Percentiles rank a stretch among this genome's conserved stretches.
phyloP scores from a whole-genome alignment of 2,888 invertebrate genomes.

The Camponotus fellah region DNA sequence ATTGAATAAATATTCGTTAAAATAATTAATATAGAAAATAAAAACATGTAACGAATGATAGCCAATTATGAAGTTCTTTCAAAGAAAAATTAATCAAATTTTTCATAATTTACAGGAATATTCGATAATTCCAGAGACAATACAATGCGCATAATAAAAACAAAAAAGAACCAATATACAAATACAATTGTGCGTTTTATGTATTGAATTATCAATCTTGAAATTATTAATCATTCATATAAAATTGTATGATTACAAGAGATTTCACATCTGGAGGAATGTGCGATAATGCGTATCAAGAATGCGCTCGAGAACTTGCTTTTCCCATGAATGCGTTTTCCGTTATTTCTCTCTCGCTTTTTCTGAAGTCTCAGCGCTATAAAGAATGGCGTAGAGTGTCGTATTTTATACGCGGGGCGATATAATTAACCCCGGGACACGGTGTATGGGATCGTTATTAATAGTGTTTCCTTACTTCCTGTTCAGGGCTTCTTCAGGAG shows the following conservation, averaged over 20 bases:
- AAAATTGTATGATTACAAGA: conserved; percentile 11
- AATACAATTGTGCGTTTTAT: background rate
- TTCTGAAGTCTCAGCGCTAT: conserved; percentile 25
- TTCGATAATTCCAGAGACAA: background rate
- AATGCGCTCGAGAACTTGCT: conserved; percentile 7
- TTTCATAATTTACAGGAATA: background rate
- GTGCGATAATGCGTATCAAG: background rate
- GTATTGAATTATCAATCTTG: background rate
- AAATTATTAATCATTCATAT: background rate
- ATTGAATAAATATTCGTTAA: no score
- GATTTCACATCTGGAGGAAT: background rate
- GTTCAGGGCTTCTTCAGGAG: conserved; percentile 97
- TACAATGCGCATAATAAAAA: background rate
- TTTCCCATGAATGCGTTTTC: conserved; percentile 40
- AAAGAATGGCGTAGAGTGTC: conserved; percentile 38
- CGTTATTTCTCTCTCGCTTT: conserved; percentile 27
- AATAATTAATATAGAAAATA: background rate
- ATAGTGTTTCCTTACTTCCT: conserved; percentile 63
- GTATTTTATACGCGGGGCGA: conserved; percentile 40
- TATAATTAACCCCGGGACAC: conserved; percentile 45
- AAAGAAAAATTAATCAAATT: background rate
- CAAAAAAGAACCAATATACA: no score
- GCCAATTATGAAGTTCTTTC: background rate
- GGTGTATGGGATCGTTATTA: conserved; percentile 49
- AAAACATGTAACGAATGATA: background rate